Base-by-base conservation (phyloP, 2,113 vertebrate genomes). In the Xiphorhynchus elegans region DNA sequence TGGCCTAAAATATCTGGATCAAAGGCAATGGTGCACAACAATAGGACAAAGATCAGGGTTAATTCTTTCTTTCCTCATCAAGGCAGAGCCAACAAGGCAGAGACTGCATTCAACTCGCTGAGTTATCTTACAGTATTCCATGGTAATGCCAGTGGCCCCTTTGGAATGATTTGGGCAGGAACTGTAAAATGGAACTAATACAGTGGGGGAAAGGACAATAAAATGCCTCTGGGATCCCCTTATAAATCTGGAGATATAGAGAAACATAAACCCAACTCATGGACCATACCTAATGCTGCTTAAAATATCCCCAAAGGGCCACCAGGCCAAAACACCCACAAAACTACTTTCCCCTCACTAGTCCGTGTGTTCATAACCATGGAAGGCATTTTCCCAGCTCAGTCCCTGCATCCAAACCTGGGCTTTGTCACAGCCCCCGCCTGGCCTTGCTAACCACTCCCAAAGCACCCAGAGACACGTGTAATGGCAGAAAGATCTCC, bases 341-440 rank as follows among this genome's bases (percentile, higher is more conserved):
- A 37, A 88, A 56, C 14, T 59, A 12, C 19, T 67, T 84, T 25
- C 2, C 26, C 37, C 44, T 68, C 55, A 25, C 33, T 28, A 12
- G 13, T 66, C 39, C 2, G 0, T 16, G 1, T 3, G 4, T 58
- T 64, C 42, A 11, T 10, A 69, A 40, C 18, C 25, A 13, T 0
- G 1, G 62, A 60, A 31, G 4, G 31, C 11, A 6, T 53, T 78
- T 84, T 33, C 40, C 47, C 25, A 39, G 29, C 23, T 66, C 2
- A 0, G 4, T 17, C n/a, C 24, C 35, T 56, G 47, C 20, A 10
- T 81, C 80, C 58, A 35, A 85, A 58, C 11, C 49, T 33, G 23
- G 24, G 62, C 67, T 55, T 53, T 83, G 39, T 74, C 79, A 40
- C 37, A 63, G 23, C 11, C 21, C 52, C 42, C 20, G 58, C 11